phyloP scores from a whole-genome alignment of 2,888 invertebrate genomes.

The Parapristionchus giblindavisi region DNA sequence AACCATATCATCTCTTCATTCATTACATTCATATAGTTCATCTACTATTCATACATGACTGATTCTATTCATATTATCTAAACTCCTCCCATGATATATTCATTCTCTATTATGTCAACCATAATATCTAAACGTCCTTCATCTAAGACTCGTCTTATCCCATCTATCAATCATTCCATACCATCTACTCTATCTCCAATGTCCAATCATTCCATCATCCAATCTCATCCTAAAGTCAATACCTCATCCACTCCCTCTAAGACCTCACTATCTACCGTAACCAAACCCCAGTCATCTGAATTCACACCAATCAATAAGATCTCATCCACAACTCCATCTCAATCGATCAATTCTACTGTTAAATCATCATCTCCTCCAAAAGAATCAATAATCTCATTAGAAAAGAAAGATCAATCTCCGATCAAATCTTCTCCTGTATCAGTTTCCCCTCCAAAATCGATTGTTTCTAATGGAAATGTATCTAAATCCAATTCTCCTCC shows the following conservation, averaged over 20 bases:
- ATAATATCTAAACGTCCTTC: constrained; percentile 5
- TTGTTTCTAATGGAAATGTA: neutral
- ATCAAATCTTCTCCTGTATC: neutral
- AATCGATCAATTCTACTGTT: neutral
- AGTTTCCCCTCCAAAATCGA: neutral
- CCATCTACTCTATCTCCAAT: neutral
- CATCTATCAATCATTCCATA: too few species aligned
- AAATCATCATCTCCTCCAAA: neutral
- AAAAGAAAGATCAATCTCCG: neutral
- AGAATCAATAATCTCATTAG: neutral
- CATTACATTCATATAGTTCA: neutral
- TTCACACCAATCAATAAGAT: neutral
- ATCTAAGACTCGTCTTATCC: constrained; percentile 5
- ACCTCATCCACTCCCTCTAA: neutral
- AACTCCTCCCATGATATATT: neutral
- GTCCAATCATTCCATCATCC: neutral
- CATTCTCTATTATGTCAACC: constrained; percentile 11
- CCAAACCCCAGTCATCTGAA: neutral
- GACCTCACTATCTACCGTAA: neutral
- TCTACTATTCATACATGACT: neutral
- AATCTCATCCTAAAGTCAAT: neutral
- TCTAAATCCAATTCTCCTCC: neutral
- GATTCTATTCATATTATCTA: constrained; percentile 2
- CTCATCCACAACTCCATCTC: neutral
- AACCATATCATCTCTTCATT: neutral